Evolutionary conservation across 2,888 invertebrate species (phyloP).

Genomic region (Peribatodes rhomboidaria): DNA sequence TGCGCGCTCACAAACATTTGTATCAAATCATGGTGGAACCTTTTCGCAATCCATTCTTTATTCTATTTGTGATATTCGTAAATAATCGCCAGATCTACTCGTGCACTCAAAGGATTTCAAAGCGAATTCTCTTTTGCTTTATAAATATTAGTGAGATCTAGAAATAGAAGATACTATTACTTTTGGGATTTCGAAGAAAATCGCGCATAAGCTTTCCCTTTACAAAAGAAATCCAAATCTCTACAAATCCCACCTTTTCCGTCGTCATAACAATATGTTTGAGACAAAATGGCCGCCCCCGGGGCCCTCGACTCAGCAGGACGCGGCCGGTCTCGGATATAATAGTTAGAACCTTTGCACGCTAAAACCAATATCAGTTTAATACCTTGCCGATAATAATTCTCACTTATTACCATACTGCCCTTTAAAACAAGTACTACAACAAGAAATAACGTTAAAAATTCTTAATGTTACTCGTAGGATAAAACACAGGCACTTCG

Average conservation of each 20-base stretch:
- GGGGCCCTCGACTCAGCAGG: background rate
- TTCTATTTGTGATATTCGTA: too few relatives aligned
- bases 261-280: slow-evolving; percentile 4
- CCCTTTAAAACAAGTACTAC: too few relatives aligned
- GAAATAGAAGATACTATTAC: background rate
- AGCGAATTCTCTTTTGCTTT: too few relatives aligned
- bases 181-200: background rate
- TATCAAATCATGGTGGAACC: too few relatives aligned
- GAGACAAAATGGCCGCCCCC: background rate
- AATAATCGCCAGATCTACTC: too few relatives aligned
- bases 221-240: background rate
- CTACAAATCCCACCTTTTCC: slow-evolving; percentile 3
- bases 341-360: background rate
- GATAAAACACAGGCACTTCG: too few relatives aligned
- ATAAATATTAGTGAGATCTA: too few relatives aligned
- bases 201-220: background rate
- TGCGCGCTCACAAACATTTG: too few relatives aligned
- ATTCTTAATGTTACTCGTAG: too few relatives aligned
- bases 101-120: too few relatives aligned
- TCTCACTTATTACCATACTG: background rate
- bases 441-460: too few relatives aligned
- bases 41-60: too few relatives aligned
- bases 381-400: background rate
- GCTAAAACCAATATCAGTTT: background rate
- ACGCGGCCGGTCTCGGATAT: background rate